These are phyloP conservation scores for Anseranas semipalmata DNA, from an alignment of 2,113 vertebrate species.

Conservation along the genomic window DNA sequence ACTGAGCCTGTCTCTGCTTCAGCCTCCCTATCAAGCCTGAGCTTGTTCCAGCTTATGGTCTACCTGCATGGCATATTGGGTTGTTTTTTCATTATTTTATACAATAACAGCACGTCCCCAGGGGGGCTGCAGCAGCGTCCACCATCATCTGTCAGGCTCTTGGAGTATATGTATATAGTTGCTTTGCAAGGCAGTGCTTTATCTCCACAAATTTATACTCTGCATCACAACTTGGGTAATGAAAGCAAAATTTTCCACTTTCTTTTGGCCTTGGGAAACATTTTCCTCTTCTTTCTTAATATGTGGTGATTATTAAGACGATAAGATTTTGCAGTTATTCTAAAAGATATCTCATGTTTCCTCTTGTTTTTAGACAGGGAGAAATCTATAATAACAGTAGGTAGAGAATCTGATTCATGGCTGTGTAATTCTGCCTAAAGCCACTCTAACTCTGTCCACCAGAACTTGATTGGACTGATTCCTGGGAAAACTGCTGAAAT, in stretches of 20 bases:
- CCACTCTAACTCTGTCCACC: not conserved
- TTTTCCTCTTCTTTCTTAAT: not conserved
- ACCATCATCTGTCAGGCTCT: not conserved
- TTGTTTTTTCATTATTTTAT: not conserved
- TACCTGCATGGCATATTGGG: not conserved
- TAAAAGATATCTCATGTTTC: not conserved
- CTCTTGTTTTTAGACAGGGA: not conserved
- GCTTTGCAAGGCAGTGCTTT: not conserved
- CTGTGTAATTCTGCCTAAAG: not conserved
- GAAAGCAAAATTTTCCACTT: not conserved
- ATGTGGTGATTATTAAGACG: not conserved
- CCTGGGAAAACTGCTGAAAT: not conserved
- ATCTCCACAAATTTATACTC: not conserved
- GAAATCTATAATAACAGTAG: not conserved
- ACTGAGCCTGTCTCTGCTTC: not conserved
- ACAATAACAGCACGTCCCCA: not conserved
- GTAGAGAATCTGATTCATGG: not conserved
- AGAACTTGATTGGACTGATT: not conserved
- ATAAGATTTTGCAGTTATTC: not conserved
- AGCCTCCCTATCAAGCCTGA: not conserved
- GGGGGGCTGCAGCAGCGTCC: not conserved
- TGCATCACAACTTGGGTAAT: not conserved
- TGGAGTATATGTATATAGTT: accelerated
- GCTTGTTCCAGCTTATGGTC: not conserved
- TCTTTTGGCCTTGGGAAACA: not conserved